phyloP scores from a whole-genome alignment of 1,140 invertebrate species.

The Cheumatopsyche charites region DNA sequence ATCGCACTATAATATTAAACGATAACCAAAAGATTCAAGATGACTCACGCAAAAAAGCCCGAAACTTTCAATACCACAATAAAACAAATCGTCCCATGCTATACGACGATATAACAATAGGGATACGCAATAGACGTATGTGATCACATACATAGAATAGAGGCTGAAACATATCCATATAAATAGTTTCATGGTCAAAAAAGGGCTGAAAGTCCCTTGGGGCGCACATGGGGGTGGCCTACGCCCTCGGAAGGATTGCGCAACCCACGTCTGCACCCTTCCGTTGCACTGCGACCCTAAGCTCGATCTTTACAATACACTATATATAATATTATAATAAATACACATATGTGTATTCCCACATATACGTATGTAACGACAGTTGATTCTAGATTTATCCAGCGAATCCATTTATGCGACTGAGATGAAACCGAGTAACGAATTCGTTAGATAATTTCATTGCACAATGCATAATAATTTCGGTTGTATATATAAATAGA shows the following conservation, averaged over 20 bases:
- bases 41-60: neutral
- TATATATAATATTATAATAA: neutral
- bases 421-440: no score
- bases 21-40: no score
- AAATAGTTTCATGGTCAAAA: slow-evolving; percentile 37
- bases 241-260: slow-evolving; percentile 42
- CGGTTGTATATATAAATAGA: no score
- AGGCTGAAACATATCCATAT: no score
- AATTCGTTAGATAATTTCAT: no score
- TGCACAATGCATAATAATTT: no score
- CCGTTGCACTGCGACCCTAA: slow-evolving; percentile 16
- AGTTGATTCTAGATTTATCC: no score
- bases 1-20: no score
- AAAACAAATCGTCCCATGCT: slow-evolving; percentile 7
- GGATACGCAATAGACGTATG: no score
- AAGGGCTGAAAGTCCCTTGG: slow-evolving; percentile 22
- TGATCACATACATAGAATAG: no score
- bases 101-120: no score
- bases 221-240: slow-evolving; percentile 10
- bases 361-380: neutral
- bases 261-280: slow-evolving; percentile 41
- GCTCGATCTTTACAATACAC: neutral
- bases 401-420: no score
- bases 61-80: slow-evolving; percentile 40
- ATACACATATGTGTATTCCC: neutral